phyloP scores from a whole-genome alignment of 2,888 invertebrate genomes.

The Leucophora obtusa region DNA sequence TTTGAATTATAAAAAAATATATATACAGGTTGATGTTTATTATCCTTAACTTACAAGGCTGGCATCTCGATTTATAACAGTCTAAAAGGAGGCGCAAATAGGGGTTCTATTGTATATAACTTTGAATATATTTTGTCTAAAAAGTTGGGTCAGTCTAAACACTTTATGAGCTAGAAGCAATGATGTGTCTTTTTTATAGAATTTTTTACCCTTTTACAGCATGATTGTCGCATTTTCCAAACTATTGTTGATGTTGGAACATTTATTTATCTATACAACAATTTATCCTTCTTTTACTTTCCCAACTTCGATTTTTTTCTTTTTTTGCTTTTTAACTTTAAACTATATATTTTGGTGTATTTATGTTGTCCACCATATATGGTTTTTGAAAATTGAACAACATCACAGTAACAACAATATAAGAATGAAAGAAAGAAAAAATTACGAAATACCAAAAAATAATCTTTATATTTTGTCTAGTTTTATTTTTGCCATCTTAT shows the following conservation, averaged over 20 bases:
- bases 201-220: constrained; percentile 1
- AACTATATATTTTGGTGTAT: constrained; percentile 31
- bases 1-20: no score
- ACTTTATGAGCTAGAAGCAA: neutral
- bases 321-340: neutral
- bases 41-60: no score
- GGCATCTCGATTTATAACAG: no score
- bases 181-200: neutral
- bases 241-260: neutral
- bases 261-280: neutral
- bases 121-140: no score
- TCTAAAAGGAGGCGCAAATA: no score
- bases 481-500: constrained; percentile 44
- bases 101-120: no score
- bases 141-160: neutral
- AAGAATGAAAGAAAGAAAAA: constrained; percentile 6
- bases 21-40: no score
- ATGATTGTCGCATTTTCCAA: constrained; percentile 5
- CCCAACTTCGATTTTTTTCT: neutral
- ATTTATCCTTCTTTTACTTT: neutral
- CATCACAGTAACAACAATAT: neutral
- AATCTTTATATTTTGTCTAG: constrained; percentile 46
- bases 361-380: constrained; percentile 60
- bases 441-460: constrained; percentile 41
- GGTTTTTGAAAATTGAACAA: constrained; percentile 10